These are phyloP conservation scores for Oceanites oceanicus DNA, from an alignment of 2,113 vertebrate species.

Conservation along the genomic window DNA sequence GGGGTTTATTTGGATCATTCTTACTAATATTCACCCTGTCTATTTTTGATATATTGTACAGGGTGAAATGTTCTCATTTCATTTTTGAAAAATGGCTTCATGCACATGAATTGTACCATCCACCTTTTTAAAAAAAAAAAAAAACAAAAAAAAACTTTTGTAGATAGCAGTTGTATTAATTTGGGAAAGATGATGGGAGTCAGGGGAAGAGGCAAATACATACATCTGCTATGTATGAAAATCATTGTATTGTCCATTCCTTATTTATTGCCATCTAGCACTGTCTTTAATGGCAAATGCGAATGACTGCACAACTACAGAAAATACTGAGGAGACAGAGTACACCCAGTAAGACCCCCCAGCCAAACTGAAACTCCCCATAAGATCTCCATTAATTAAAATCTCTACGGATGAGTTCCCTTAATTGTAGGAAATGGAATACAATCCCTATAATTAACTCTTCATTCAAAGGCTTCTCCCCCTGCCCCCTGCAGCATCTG, in stretches of 20 bases:
- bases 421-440: constrained; percentile 35
- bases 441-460: constrained; percentile 38
- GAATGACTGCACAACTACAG: neutral
- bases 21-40: neutral
- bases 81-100: neutral
- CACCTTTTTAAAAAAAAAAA: neutral
- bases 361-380: constrained; percentile 20
- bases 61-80: neutral
- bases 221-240: neutral
- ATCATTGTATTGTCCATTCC: neutral
- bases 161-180: neutral
- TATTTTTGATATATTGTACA: neutral
- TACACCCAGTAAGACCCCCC: neutral
- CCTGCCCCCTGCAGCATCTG: neutral
- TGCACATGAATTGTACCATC: neutral
- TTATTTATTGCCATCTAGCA: neutral
- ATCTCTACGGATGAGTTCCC: constrained; percentile 30
- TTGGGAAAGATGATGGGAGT: neutral
- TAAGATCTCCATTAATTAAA: constrained; percentile 52
- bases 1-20: neutral
- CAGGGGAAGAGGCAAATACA: neutral
- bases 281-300: neutral
- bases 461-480: neutral
- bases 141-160: neutral
- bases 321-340: neutral